Evolutionary conservation across 2,113 vertebrate species (phyloP).

Genomic region (Oryzias woworae): DNA sequence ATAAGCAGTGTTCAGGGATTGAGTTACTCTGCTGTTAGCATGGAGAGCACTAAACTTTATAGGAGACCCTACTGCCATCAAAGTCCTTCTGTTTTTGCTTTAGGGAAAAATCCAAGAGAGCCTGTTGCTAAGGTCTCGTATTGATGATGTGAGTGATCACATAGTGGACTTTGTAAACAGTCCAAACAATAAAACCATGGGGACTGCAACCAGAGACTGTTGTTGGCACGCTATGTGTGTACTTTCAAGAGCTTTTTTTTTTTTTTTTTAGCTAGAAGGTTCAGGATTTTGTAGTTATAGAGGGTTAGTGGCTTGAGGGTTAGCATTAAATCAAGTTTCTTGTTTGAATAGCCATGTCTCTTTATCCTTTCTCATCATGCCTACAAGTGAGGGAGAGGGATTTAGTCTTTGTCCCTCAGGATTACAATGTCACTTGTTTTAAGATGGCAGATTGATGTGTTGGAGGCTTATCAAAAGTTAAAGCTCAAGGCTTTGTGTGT

Average conservation of each 20-base stretch:
- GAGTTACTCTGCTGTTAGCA: constrained; percentile 72
- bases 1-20: constrained; percentile 62
- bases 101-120: constrained; percentile 62
- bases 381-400: constrained; percentile 61
- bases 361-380: constrained; percentile 70
- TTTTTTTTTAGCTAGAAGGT: constrained; percentile 24
- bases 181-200: constrained; percentile 79
- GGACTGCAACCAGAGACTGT: constrained; percentile 79
- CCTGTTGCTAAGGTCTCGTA: constrained; percentile 52
- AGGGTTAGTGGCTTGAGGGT: constrained; percentile 76
- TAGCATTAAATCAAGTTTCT: constrained; percentile 75
- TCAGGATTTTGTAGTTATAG: constrained; percentile 36
- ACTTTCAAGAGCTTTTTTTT: constrained; percentile 61
- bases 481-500: constrained; percentile 75
- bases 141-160: constrained; percentile 84
- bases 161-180: constrained; percentile 76
- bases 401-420: constrained; percentile 79
- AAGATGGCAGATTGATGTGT: constrained; percentile 79
- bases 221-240: constrained; percentile 62
- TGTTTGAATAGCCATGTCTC: constrained; percentile 70
- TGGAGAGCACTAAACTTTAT: constrained; percentile 78
- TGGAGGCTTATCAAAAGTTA: constrained; percentile 78
- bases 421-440: constrained; percentile 84
- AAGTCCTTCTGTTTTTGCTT: constrained; percentile 74
- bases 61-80: constrained; percentile 75